Base-by-base conservation (phyloP, 1,140 invertebrate genomes). In the Marisa cornuarietis region DNA sequence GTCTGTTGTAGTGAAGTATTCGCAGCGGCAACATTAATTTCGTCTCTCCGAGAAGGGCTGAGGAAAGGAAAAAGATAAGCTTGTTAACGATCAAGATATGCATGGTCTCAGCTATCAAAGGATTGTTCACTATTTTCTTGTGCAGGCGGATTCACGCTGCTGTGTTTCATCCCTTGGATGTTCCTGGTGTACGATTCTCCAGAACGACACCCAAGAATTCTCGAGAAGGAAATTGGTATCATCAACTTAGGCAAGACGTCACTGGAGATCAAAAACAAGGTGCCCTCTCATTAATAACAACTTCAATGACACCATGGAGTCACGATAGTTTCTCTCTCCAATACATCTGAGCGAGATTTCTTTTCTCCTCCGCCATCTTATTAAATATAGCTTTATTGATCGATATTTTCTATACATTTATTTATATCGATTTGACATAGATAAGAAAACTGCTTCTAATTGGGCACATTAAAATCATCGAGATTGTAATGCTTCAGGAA, bases 171-270 rank as follows among this genome's bases (percentile, higher is more conserved):
- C n/a, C 42, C 80, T 0, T 85, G 83, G 83, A 68, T 78, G 26
- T 68, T 75, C 26, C 78, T 80, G 52, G 80, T 85, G 10, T 81
- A 80, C 42, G 82, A 85, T 31, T 73, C 61, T n/a, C 83, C 83
- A 13, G 77, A 82, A 16, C 42, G 71, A 20, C 80, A 85, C 49
- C 72, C 80, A 6, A 65, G 71, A 18, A 83, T 85, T 22, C 76
- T 58, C 31, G 66, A 83, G 49, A 31, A 61, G 20, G 83, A 85
- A 62, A 7, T 81, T 18, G 58, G 54, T 16, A 63, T 82, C 26
- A 82, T 82, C 52, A 61, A 68, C 42, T n/a, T n/a, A 7, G 54
- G 63, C 52, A 72, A 79, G 49, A 22, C 18, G 13, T 22, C 13
- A 22, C 42, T 5, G 14, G 52, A 26, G 13, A 24, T 24, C 51